Conservation (phyloP, 2,797 vertebrate genomes). For the Nasua narica region DNA sequence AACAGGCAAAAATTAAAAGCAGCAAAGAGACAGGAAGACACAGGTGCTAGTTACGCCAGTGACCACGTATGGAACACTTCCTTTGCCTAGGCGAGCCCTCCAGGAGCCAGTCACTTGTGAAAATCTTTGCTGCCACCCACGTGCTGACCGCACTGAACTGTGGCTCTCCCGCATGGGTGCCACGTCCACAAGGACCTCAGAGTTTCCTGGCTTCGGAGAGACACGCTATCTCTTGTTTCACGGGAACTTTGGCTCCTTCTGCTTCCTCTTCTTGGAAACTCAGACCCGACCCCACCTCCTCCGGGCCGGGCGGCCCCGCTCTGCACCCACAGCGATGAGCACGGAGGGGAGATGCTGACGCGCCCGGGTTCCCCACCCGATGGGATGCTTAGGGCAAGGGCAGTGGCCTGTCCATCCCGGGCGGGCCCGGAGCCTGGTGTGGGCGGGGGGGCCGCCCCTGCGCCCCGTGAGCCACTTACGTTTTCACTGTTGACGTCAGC, state of each 20-base stretch:
- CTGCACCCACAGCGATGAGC: fast-evolving
- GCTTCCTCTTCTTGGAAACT: neutral
- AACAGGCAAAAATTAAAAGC: neutral
- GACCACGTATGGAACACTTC: neutral
- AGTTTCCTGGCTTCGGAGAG: neutral
- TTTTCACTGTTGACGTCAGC: slow-evolving; percentile 95
- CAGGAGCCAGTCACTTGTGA: neutral
- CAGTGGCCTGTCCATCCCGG: fast-evolving
- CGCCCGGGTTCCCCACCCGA: fast-evolving
- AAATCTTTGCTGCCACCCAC: neutral
- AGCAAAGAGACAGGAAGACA: neutral
- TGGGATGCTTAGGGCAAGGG: fast-evolving
- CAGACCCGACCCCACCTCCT: fast-evolving
- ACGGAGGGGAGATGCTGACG: fast-evolving
- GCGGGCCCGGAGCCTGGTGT: neutral
- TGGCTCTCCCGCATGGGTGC: fast-evolving
- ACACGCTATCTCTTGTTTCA: fast-evolving
- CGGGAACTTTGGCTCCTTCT: too few relatives aligned
- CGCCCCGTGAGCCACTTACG: slow-evolving; percentile 82
- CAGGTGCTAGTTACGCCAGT: too few relatives aligned
- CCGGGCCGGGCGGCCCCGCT: fast-evolving
- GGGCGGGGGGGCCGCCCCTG: neutral
- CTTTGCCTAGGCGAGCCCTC: neutral
- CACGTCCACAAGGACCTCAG: fast-evolving
- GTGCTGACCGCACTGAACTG: neutral